Percentiles rank a stretch among this genome's conserved stretches.
Conservation (phyloP, 2,797 vertebrate genomes). For the Falco novaeseelandiae region DNA sequence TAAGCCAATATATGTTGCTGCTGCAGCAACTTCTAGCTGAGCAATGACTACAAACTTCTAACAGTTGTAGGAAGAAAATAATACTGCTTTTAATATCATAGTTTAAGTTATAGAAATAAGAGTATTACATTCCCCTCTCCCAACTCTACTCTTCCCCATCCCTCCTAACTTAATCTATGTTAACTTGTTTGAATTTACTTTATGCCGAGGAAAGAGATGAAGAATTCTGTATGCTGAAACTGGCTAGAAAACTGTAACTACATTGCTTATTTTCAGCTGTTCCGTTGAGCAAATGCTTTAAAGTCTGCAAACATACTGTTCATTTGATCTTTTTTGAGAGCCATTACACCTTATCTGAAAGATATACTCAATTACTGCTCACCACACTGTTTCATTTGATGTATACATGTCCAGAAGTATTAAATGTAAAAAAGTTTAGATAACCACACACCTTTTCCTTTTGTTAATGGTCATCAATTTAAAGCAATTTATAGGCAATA, state of each 20-base stretch:
- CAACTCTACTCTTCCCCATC: not conserved
- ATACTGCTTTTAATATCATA: not conserved
- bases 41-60: not conserved
- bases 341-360: not conserved
- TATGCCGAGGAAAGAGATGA: not conserved
- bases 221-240: not conserved
- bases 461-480: not conserved
- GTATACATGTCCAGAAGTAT: not conserved
- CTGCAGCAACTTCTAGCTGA: not conserved
- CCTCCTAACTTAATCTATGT: not conserved
- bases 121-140: not conserved
- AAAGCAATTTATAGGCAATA: not conserved
- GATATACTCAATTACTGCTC: not conserved
- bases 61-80: not conserved
- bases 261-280: conserved; percentile 1
- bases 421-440: not conserved
- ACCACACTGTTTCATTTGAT: not conserved
- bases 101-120: not conserved
- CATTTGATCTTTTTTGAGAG: not conserved
- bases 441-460: not conserved
- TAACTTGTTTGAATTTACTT: not conserved
- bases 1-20: not conserved
- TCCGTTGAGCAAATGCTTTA: not conserved
- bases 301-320: not conserved
- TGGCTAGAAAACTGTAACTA: not conserved